Percentiles rank a stretch among this genome's conserved stretches.
Conservation (phyloP, 2,888 invertebrate species). For the Phyto melanocephala region DNA sequence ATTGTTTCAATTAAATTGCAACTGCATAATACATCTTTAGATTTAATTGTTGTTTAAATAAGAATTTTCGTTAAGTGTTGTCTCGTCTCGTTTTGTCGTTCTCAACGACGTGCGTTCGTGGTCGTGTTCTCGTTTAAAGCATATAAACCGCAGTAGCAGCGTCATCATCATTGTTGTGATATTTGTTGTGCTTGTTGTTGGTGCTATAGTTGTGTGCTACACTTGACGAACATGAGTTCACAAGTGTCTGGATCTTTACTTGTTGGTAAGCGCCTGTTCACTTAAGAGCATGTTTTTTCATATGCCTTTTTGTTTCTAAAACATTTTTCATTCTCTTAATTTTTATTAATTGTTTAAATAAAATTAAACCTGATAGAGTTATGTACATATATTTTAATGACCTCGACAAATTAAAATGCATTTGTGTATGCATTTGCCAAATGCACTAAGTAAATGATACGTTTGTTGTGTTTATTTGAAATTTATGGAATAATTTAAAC, state of each 20-base stretch:
- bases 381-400: not conserved
- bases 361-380: not conserved
- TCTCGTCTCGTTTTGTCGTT: not conserved
- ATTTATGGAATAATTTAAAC: not conserved
- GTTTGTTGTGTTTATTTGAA: too few relatives aligned
- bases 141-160: not conserved
- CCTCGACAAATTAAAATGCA: not conserved
- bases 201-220: not conserved
- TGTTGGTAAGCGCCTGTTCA: conserved; percentile 70
- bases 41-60: conserved; percentile 25
- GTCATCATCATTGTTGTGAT: not conserved
- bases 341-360: not conserved
- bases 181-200: conserved; percentile 3
- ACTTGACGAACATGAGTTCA: conserved; percentile 69
- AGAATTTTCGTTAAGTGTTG: conserved; percentile 14
- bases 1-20: conserved; percentile 27
- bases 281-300: not conserved
- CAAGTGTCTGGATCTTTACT: conserved; percentile 73
- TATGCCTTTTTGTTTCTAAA: not conserved
- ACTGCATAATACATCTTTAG: conserved; percentile 1
- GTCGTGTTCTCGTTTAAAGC: not conserved
- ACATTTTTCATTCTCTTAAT: not conserved
- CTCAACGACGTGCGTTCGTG: not conserved
- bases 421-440: not conserved
- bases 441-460: too few relatives aligned